Evolutionary conservation across 2,113 vertebrate genomes (phyloP).

Genomic region (Craseonycteris thonglongyai): DNA sequence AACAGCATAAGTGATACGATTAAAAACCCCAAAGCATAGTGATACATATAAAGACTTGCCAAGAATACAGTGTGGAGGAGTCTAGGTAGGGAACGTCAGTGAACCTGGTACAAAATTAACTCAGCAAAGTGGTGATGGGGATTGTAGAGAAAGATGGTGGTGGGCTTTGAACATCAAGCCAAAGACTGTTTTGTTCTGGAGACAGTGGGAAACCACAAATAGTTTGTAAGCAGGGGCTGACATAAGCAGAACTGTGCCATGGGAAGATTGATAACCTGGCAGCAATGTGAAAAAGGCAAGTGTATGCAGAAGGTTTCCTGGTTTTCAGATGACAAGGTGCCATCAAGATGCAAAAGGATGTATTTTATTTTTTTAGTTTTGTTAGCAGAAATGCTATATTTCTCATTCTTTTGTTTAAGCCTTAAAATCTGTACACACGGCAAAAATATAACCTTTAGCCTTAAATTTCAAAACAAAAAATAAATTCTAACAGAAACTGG

Average conservation of each 20-base stretch:
- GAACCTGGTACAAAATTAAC: background rate
- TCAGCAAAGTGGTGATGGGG: background rate
- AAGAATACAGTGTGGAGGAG: background rate
- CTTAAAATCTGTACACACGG: background rate
- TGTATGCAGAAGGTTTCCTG: constrained; percentile 18
- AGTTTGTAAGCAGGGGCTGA: background rate
- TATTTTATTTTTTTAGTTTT: background rate
- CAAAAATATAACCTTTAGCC: background rate
- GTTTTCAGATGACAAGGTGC: constrained; percentile 11
- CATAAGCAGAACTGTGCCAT: background rate
- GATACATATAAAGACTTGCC: background rate
- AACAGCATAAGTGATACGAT: background rate
- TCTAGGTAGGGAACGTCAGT: background rate
- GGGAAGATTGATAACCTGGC: background rate
- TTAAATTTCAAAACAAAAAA: too few species aligned
- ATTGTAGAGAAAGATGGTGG: background rate
- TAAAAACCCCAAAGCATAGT: background rate
- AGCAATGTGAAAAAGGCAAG: background rate
- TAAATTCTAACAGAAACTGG: background rate
- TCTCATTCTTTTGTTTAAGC: background rate
- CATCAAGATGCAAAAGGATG: background rate
- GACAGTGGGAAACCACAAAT: constrained; percentile 9
- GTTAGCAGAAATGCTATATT: background rate
- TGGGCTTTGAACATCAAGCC: background rate
- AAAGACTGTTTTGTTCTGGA: constrained; percentile 22